phyloP scores from a whole-genome alignment of 1,140 invertebrate species.

The Asobara japonica region DNA sequence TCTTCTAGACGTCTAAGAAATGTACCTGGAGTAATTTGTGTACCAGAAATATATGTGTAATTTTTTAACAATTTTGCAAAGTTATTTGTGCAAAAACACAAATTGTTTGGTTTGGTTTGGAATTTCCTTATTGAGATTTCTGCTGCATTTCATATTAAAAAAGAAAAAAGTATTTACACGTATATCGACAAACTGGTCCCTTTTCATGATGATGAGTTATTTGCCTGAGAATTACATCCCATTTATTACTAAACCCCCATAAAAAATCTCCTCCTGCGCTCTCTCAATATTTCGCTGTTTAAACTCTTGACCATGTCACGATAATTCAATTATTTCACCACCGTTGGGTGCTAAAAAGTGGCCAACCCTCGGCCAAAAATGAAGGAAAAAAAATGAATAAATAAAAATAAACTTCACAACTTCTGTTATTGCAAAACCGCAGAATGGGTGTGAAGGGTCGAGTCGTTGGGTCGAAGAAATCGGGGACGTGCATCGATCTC shows the following conservation, averaged over 20 bases:
- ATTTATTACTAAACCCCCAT: not conserved
- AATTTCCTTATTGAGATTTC: too few relatives aligned
- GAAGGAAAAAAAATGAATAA: not conserved
- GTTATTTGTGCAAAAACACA: too few relatives aligned
- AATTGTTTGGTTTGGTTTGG: too few relatives aligned
- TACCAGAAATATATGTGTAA: too few relatives aligned
- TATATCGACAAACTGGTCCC: too few relatives aligned
- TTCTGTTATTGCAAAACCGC: not conserved
- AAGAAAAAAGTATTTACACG: too few relatives aligned
- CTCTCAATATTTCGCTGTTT: not conserved
- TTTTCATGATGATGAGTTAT: too few relatives aligned
- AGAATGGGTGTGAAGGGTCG: conserved; percentile 20
- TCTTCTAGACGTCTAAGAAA: too few relatives aligned
- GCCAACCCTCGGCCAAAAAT: not conserved
- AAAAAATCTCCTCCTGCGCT: not conserved
- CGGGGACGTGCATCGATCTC: conserved; percentile 49
- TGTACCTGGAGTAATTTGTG: too few relatives aligned
- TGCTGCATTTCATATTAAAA: too few relatives aligned
- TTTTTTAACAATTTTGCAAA: too few relatives aligned
- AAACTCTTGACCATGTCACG: not conserved
- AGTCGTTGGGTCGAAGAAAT: conserved; percentile 39
- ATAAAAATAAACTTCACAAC: not conserved
- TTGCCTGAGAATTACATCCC: not conserved
- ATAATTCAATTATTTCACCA: conserved; percentile 13
- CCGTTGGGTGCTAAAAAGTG: not conserved